Conservation (phyloP, 2,113 vertebrate species). For the Catharus fuscescens region DNA sequence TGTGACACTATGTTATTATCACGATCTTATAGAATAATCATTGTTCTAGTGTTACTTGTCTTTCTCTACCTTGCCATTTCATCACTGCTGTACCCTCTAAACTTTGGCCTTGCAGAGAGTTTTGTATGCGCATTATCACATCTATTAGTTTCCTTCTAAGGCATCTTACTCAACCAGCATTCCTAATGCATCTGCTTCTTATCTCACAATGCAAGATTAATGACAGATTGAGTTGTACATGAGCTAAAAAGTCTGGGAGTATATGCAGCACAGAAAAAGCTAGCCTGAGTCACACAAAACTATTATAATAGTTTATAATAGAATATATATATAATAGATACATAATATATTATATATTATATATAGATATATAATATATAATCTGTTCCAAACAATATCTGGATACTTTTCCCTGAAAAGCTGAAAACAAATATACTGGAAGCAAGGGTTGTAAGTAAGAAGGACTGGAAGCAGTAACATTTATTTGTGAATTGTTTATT, state of each 20-base stretch:
- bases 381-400: neutral
- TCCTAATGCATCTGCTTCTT: neutral
- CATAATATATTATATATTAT: no score
- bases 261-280: neutral
- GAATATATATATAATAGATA: no score
- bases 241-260: neutral
- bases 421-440: neutral
- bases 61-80: neutral
- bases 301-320: neutral
- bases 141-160: neutral
- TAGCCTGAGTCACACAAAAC: neutral
- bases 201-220: slow-evolving; percentile 22
- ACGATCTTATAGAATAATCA: neutral
- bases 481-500: slow-evolving; percentile 22
- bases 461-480: neutral
- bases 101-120: neutral
- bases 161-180: neutral
- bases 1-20: neutral
- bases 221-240: slow-evolving; percentile 8
- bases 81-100: neutral
- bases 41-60: neutral
- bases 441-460: neutral
- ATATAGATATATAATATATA: neutral
- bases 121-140: neutral
- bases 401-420: neutral